phyloP scores from a whole-genome alignment of 2,888 invertebrate genomes.

The Syrista parreyssii region DNA sequence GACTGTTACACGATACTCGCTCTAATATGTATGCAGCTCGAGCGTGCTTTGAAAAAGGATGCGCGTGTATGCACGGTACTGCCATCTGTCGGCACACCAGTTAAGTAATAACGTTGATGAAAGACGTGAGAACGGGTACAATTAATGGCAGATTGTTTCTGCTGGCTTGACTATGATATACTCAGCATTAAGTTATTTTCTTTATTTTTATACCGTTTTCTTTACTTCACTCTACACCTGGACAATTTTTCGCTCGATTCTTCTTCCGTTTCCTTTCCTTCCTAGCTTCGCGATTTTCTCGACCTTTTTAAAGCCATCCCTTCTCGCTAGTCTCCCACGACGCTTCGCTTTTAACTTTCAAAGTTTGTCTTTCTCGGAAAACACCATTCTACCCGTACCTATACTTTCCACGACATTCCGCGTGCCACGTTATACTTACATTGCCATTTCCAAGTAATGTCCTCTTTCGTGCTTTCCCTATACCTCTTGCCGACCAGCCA shows the following conservation, averaged over 20 bases:
- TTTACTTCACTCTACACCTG: background rate
- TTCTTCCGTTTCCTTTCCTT: conserved; percentile 24
- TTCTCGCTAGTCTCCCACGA: conserved; percentile 2
- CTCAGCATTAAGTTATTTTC: background rate
- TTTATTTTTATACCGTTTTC: background rate
- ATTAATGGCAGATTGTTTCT: background rate
- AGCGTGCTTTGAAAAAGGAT: background rate
- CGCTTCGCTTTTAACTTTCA: conserved; percentile 48
- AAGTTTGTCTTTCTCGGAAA: conserved; percentile 53
- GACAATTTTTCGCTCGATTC: conserved; percentile 18
- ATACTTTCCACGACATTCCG: conserved; percentile 6
- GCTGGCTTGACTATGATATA: background rate
- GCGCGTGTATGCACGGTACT: background rate
- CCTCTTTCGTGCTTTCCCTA: background rate
- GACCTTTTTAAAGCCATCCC: conserved; percentile 11
- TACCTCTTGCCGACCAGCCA: conserved; percentile 16
- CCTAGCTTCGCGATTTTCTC: conserved; percentile 8
- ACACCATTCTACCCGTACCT: conserved; percentile 24
- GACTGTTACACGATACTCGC: background rate
- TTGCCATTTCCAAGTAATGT: background rate
- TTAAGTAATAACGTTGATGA: background rate
- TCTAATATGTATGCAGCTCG: background rate
- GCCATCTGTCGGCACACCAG: background rate
- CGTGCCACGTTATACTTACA: conserved; percentile 1
- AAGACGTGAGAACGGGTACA: background rate